These are phyloP conservation scores for Oreocharis arfaki DNA, from an alignment of 2,113 vertebrate species.

Conservation along the genomic window DNA sequence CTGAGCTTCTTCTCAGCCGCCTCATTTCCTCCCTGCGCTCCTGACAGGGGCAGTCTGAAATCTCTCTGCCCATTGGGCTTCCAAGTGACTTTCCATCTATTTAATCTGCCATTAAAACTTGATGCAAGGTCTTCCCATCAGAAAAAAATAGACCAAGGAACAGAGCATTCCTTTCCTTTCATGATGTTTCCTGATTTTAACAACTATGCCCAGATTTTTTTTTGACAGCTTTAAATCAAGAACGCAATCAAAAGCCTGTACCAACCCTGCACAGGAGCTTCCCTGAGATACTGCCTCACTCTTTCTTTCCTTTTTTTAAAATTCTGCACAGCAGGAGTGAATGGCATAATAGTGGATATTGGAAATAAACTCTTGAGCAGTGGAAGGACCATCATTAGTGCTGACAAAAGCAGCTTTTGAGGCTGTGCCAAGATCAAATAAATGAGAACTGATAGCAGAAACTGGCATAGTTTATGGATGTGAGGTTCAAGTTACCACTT, in stretches of 20 bases:
- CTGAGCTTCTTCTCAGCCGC: constrained; percentile 6
- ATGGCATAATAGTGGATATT: background rate
- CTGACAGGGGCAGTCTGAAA: background rate
- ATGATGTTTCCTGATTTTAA: background rate
- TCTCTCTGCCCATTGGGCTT: background rate
- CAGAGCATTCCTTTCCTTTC: background rate
- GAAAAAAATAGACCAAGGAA: background rate
- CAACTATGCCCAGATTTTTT: background rate
- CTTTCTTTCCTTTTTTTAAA: background rate
- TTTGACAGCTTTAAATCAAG: background rate
- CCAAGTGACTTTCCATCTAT: background rate
- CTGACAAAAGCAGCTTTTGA: constrained; percentile 44
- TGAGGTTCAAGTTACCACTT: background rate
- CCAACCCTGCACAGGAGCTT: background rate
- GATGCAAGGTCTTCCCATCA: background rate
- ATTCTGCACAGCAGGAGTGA: background rate
- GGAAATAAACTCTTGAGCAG: constrained; percentile 36
- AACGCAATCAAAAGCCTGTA: background rate
- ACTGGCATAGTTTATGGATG: background rate
- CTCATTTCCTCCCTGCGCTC: background rate
- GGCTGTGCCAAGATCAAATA: constrained; percentile 3
- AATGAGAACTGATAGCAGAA: constrained; percentile 18
- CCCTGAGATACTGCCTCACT: background rate
- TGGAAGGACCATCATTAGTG: constrained; percentile 28
- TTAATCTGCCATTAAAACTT: background rate